Evolutionary conservation across 2,113 vertebrate species (phyloP).

Genomic region (Arothron firmamentum): DNA sequence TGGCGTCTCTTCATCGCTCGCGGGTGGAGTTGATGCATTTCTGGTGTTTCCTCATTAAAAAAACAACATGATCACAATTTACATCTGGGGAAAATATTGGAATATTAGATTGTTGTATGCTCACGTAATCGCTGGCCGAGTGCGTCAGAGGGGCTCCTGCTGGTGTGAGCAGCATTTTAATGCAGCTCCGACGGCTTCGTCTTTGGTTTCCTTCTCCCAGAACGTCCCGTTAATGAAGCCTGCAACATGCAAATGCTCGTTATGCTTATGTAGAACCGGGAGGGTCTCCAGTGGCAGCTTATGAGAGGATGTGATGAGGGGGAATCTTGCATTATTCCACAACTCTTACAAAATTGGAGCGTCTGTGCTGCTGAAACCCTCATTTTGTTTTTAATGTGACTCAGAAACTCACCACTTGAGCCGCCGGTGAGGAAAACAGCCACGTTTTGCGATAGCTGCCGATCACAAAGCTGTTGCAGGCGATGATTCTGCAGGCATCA

Average conservation of each 20-base stretch:
- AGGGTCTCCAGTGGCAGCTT: conserved; percentile 12
- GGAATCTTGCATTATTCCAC: conserved; percentile 5
- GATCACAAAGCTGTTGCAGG: too few relatives aligned
- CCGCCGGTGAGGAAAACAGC: too few relatives aligned
- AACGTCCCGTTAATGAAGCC: conserved; percentile 35
- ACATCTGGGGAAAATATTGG: too few relatives aligned
- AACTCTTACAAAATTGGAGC: conserved; percentile 9
- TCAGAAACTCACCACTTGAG: too few relatives aligned
- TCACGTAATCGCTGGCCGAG: neutral
- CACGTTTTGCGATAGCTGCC: too few relatives aligned
- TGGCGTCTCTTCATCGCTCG: neutral
- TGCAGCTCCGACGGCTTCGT: conserved; percentile 27
- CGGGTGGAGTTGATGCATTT: too few relatives aligned
- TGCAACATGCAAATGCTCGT: conserved; percentile 31
- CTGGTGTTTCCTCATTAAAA: too few relatives aligned
- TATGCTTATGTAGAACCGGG: conserved; percentile 16
- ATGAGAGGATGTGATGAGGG: conserved; percentile 9
- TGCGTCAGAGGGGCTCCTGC: conserved; percentile 9
- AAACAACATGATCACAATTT: too few relatives aligned
- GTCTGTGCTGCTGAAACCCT: neutral
- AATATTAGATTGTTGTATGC: neutral
- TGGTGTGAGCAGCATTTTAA: conserved; percentile 28
- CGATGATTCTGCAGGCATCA: too few relatives aligned
- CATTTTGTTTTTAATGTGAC: neutral
- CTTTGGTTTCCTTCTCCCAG: conserved; percentile 29